Evolutionary conservation across 2,888 invertebrate genomes (phyloP), one percentile per base, ranked within the genome.

Genomic region (Agriotes lineatus): DNA sequence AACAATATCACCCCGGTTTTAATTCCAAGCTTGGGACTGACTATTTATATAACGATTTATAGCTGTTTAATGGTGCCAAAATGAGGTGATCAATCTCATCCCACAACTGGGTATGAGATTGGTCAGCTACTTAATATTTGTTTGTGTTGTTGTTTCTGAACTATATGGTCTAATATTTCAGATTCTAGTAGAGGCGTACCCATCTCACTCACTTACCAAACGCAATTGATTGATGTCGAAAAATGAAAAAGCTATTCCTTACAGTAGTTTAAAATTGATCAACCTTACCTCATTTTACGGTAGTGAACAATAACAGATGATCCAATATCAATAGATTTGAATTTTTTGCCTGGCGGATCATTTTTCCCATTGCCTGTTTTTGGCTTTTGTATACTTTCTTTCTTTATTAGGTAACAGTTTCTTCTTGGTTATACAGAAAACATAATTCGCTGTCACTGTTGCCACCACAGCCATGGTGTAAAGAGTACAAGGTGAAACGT

Each of bases 81-180:
- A 50, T 10, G 20, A 50, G 12, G 50, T 50, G 50, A 22, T 50
- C 50, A 50, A 22, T 50, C 25, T 50, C 50, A 50, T 22, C 20
- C 50, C 50, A 50, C 16, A 50, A 50, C 5, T 4, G 25, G 10
- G 25, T 50, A 50, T 22, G n/a, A 50, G 22, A 20, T 50, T 50
- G 50, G 22, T 22, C 50, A 50, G 22, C 50, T 22, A 50, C 20
- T 16, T 50, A 22, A 3, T 20, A 50, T 20, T 50, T n/a, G n/a
- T 50, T 16, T 25, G 25, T 25, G 25, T 25, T 25, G 25, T 50
- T 50, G 19, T 50, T 50, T 19, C 20, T 50, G 22, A 50, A 20
- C n/a, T 25, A 7, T 25, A 25, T 25, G 25, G 25, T 25, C 25
- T 25, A 25, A 25, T 25, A 25, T 20, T 50, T n/a, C 19, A 50